A percentile compares a stretch with the other conserved stretches of the same genome.
Evolutionary conservation across 2,888 invertebrate species (phyloP).

Genomic region (Noctua fimbriata): DNA sequence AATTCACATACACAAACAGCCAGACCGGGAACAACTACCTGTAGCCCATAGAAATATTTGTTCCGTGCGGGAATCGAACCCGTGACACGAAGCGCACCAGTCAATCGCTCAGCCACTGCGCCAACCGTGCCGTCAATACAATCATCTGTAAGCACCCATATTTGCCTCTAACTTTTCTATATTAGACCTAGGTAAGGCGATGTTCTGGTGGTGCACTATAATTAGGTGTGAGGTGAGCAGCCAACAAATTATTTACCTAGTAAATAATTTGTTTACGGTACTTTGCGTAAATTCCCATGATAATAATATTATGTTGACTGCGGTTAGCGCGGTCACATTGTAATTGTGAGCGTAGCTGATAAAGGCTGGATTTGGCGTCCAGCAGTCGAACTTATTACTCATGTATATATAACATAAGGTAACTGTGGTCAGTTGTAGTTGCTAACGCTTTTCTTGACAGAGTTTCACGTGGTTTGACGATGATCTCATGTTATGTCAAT

Average conservation of each 20-base stretch:
- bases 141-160: no score
- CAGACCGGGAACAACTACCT: no score
- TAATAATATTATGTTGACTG: slow-evolving; percentile 43
- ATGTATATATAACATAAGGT: neutral
- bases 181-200: neutral
- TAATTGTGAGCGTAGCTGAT: slow-evolving; percentile 33
- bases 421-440: neutral
- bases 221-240: slow-evolving; percentile 1
- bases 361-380: slow-evolving; percentile 12
- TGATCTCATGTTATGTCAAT: neutral
- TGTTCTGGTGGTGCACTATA: neutral
- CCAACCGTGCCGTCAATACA: no score
- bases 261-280: slow-evolving; percentile 37
- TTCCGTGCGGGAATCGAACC: no score
- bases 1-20: no score
- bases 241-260: no score
- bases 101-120: no score
- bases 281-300: slow-evolving; percentile 59
- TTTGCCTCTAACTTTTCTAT: no score
- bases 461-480: neutral
- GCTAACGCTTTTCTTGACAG: neutral
- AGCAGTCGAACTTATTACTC: slow-evolving; percentile 2
- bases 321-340: slow-evolving; percentile 38
- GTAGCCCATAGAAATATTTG: no score
- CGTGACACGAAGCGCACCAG: no score